Base-by-base conservation (phyloP, 2,113 vertebrate genomes). In the Chloroceryle aenea region DNA sequence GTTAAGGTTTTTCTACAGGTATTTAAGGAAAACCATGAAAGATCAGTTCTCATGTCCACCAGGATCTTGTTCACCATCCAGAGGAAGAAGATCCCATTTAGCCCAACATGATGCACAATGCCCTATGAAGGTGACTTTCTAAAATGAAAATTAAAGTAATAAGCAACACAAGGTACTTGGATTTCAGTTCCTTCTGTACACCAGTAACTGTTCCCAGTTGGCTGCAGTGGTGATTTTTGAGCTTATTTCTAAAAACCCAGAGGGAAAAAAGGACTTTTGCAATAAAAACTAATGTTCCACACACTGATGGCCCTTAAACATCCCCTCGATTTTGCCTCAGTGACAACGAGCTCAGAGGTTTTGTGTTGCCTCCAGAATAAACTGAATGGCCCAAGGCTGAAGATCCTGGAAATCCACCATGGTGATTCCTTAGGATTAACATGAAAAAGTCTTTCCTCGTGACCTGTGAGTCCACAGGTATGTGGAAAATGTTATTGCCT, bases 111-210 rank as follows among this genome's bases (percentile, higher is more conserved):
- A 95, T 78, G 73, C 68, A 89, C 64, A 59, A 50, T 77, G 85
- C 87, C 80, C 68, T 55, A 74, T 43, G 63, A 86, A 93, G 95
- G 93, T 30, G 72, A 43, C 83, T 95, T 95, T 95, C 73, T 78
- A 87, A 92, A 96, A 91, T 87, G 66, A 72, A 79, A 94, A 85
- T 68, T 74, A 63, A 93, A 95, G 83, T 87, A 91, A 91, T 78
- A 78, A 66, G 69, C 95, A 96, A 36, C 84, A 94, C 76, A 89
- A 94, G 87, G 77, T 55, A 78, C 92, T 92, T 73, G 78, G 72
- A 91, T 66, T 95, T 71, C 71, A 67, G 38, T 89, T 93, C 78
- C 61, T 81, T 92, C 66, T 75, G 56, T 22, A 63, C 16, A 25
- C 52, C 38, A 80, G 71, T 93, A 94, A 88, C 59, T 91, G 89